Percentiles rank a stretch among this genome's conserved stretches.
phyloP scores from a whole-genome alignment of 2,797 vertebrate genomes.

The Danio jaintianensis region DNA sequence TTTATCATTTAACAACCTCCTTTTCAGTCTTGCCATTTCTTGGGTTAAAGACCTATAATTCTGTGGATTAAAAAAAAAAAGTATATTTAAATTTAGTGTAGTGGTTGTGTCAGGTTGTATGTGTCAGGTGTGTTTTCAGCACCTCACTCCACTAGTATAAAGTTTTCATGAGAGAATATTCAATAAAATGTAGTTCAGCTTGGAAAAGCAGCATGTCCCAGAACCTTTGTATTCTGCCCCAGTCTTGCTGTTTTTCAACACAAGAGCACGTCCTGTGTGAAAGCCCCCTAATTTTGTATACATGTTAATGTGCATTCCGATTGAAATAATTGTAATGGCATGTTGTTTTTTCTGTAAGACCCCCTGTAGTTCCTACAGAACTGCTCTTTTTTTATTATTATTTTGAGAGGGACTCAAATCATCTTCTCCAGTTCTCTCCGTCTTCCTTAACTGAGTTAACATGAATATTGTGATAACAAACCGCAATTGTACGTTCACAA shows the following conservation, averaged over 20 bases:
- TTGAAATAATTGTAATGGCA: conserved; percentile 7
- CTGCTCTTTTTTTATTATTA: conserved; percentile 42
- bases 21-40: too few relatives aligned
- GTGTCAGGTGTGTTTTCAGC: too few relatives aligned
- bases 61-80: too few relatives aligned
- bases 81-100: too few relatives aligned
- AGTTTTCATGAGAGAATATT: background rate
- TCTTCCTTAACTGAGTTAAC: conserved; percentile 41
- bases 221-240: background rate
- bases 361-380: conserved; percentile 35
- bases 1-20: too few relatives aligned
- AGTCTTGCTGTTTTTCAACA: background rate
- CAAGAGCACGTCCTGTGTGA: background rate
- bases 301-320: background rate
- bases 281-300: background rate
- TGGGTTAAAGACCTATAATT: too few relatives aligned
- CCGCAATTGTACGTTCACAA: conserved; percentile 54
- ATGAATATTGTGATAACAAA: conserved; percentile 59
- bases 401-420: conserved; percentile 54
- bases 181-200: background rate
- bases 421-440: conserved; percentile 52
- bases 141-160: background rate
- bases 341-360: conserved; percentile 15
- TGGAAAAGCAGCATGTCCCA: background rate
- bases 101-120: too few relatives aligned